Evolutionary conservation across 2,888 invertebrate genomes (phyloP).

Genomic region (Fissipunctia ypsillon): DNA sequence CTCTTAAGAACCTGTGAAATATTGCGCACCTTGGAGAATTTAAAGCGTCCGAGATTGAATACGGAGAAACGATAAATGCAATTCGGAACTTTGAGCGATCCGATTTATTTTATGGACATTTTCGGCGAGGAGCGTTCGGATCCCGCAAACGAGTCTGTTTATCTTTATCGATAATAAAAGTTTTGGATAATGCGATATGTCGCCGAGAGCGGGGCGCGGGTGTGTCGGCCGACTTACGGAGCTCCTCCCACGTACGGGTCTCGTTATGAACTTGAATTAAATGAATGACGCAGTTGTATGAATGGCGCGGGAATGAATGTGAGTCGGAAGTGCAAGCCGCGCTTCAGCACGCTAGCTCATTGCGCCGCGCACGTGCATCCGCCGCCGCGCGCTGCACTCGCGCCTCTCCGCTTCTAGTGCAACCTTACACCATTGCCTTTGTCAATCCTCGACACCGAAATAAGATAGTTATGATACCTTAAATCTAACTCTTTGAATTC

Average conservation of each 20-base stretch:
- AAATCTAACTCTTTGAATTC: conserved; percentile 41
- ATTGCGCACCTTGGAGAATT: conserved; percentile 83
- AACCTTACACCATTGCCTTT: conserved; percentile 44
- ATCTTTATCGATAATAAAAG: conserved; percentile 79
- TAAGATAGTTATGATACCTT: conserved; percentile 23
- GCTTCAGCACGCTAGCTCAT: conserved; percentile 85
- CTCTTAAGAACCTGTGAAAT: conserved; percentile 85
- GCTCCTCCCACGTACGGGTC: conserved; percentile 83
- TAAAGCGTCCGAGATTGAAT: conserved; percentile 79
- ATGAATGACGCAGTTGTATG: conserved; percentile 89
- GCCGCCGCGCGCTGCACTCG: conserved; percentile 59
- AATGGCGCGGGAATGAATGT: conserved; percentile 89
- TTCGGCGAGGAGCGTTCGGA: conserved; percentile 71
- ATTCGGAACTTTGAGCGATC: conserved; percentile 77
- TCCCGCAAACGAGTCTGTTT: conserved; percentile 74
- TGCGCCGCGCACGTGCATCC: conserved; percentile 82
- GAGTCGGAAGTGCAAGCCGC: conserved; percentile 87
- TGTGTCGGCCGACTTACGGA: conserved; percentile 76
- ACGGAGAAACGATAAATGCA: conserved; percentile 85
- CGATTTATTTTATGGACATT: conserved; percentile 83
- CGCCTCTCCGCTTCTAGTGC: conserved; percentile 35
- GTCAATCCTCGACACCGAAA: conserved; percentile 23
- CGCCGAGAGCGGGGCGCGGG: conserved; percentile 72
- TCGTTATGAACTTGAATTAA: conserved; percentile 89
- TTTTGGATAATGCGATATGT: conserved; percentile 74